These are phyloP conservation scores for Cosmopolites sordidus DNA, from an alignment of 2,888 invertebrate genomes.

Conservation along the genomic window DNA sequence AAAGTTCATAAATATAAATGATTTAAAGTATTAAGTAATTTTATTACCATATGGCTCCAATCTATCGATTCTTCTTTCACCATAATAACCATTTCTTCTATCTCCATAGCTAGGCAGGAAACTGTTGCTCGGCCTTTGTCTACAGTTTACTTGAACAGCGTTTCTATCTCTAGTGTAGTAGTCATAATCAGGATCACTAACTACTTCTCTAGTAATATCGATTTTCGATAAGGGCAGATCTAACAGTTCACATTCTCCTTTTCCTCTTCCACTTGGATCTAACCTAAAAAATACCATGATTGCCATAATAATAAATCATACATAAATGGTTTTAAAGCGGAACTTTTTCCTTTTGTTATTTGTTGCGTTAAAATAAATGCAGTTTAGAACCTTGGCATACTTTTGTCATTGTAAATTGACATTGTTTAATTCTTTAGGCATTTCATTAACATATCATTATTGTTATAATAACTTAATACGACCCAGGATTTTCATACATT, in stretches of 20 bases:
- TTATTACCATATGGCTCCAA: conserved; percentile 7
- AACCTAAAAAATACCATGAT: conserved; percentile 47
- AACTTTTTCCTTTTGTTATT: too few relatives aligned
- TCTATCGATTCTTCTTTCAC: conserved; percentile 19
- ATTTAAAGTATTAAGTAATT: too few relatives aligned
- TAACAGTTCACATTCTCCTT: conserved; percentile 74
- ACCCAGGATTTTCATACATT: too few relatives aligned
- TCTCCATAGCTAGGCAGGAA: conserved; percentile 20
- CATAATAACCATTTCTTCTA: conserved; percentile 6
- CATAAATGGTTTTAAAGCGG: too few relatives aligned
- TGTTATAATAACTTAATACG: too few relatives aligned
- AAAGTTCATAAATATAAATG: too few relatives aligned
- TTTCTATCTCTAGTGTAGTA: conserved; percentile 75
- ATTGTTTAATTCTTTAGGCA: too few relatives aligned
- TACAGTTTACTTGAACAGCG: conserved; percentile 50
- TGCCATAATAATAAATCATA: too few relatives aligned
- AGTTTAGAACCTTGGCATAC: too few relatives aligned
- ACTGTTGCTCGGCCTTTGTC: conserved; percentile 25
- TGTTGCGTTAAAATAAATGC: too few relatives aligned
- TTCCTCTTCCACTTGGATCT: conserved; percentile 65
- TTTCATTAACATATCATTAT: too few relatives aligned
- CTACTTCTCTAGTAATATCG: conserved; percentile 60
- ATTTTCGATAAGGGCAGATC: conserved; percentile 67
- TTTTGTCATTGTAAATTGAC: too few relatives aligned
- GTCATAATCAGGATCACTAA: conserved; percentile 69